phyloP scores from a whole-genome alignment of 2,888 invertebrate genomes.

The Meteorus colon region DNA sequence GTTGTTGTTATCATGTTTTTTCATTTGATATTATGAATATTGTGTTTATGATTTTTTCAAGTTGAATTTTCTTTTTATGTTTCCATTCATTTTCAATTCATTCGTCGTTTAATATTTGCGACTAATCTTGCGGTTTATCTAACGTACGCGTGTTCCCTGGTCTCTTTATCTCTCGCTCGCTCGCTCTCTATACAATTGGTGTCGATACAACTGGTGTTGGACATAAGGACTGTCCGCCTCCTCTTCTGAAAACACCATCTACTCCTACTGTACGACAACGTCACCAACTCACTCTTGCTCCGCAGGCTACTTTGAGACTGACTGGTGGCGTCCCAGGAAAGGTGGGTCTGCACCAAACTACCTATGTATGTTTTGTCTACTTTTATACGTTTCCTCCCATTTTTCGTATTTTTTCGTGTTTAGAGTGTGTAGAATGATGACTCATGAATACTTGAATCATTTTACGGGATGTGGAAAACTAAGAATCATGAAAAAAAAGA shows the following conservation, averaged over 20 bases:
- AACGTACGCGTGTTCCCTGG: constrained; percentile 69
- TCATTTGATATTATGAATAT: constrained; percentile 22
- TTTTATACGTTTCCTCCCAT: constrained; percentile 48
- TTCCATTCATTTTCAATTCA: constrained; percentile 34
- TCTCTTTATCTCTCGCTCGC: constrained; percentile 26
- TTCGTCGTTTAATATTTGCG: constrained; percentile 52
- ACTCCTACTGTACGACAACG: constrained; percentile 72
- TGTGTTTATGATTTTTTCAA: constrained; percentile 23
- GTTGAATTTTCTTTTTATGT: constrained; percentile 45
- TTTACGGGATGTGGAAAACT: constrained; percentile 24
- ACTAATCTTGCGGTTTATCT: constrained; percentile 70
- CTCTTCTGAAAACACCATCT: constrained; percentile 80
- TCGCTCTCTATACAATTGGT: constrained; percentile 53
- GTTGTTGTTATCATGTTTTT: constrained; percentile 9
- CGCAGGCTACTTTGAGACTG: constrained; percentile 96
- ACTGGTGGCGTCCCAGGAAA: constrained; percentile 98
- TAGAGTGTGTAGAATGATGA: constrained; percentile 19
- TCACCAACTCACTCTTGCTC: constrained; percentile 76
- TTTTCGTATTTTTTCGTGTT: constrained; percentile 16
- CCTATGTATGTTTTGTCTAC: constrained; percentile 73
- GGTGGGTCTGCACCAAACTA: constrained; percentile 81
- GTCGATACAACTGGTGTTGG: constrained; percentile 68
- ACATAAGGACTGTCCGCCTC: constrained; percentile 80
- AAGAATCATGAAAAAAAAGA: background rate
- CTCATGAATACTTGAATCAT: background rate